These are phyloP conservation scores for Malacoctenus gilli DNA, from an alignment of 2,797 vertebrate species.

Conservation along the genomic window DNA sequence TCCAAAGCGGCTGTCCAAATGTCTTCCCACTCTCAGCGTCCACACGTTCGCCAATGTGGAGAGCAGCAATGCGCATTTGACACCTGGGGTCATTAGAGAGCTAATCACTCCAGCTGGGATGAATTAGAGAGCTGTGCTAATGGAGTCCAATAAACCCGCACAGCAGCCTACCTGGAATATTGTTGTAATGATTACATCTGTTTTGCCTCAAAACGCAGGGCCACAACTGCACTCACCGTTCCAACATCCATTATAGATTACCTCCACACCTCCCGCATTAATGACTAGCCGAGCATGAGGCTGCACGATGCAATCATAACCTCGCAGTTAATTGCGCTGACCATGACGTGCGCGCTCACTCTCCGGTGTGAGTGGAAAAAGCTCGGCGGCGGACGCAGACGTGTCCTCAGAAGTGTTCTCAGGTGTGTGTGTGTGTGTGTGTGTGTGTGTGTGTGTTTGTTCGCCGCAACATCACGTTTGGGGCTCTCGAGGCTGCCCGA, in stretches of 20 bases:
- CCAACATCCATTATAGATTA: constrained; percentile 30
- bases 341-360: constrained; percentile 16
- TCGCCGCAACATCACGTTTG: constrained; percentile 34
- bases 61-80: constrained; percentile 16
- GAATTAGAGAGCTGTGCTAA: constrained; percentile 67
- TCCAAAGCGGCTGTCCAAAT: too few relatives aligned
- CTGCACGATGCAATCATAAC: constrained; percentile 38
- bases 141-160: constrained; percentile 65
- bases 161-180: constrained; percentile 69
- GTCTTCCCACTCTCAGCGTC: too few relatives aligned
- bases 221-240: constrained; percentile 38
- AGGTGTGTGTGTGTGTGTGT: constrained; percentile 34
- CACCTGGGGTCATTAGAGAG: constrained; percentile 55
- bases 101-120: constrained; percentile 67
- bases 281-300: constrained; percentile 38
- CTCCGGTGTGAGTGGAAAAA: constrained; percentile 38
- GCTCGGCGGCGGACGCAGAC: constrained; percentile 30
- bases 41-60: background rate
- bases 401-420: constrained; percentile 47
- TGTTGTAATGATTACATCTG: constrained; percentile 75
- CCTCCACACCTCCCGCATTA: constrained; percentile 36
- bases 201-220: constrained; percentile 43
- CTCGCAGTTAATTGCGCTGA: constrained; percentile 46
- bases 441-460: constrained; percentile 21
- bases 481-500: constrained; percentile 20